Conservation (phyloP, 2,888 invertebrate species). For the Keiferia lycopersicella region DNA sequence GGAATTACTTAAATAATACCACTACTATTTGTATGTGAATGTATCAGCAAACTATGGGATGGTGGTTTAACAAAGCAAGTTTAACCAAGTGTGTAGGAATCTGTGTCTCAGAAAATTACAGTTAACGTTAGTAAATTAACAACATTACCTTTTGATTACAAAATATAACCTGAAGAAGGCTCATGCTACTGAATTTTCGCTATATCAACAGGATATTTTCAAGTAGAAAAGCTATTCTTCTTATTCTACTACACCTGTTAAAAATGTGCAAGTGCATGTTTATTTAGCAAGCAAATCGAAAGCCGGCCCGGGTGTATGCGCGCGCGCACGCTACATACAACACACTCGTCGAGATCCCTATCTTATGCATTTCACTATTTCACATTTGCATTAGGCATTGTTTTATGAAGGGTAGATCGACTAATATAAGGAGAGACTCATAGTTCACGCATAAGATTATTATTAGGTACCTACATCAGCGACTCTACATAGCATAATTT, state of each 20-base stretch:
- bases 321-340: constrained; percentile 31
- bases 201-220: not conserved
- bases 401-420: constrained; percentile 10
- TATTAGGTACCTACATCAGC: not conserved
- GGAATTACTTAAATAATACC: no score
- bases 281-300: constrained; percentile 30
- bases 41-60: no score
- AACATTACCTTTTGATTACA: no score
- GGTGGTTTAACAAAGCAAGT: no score
- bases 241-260: not conserved
- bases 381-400: constrained; percentile 17
- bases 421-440: no score
- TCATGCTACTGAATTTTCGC: not conserved
- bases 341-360: constrained; percentile 30
- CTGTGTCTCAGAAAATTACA: no score
- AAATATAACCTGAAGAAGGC: not conserved
- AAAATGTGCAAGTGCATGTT: not conserved
- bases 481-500: no score
- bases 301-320: constrained; percentile 35
- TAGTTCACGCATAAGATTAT: not conserved
- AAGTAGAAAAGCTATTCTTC: not conserved
- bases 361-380: constrained; percentile 30
- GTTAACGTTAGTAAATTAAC: no score
- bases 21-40: no score
- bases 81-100: no score